A percentile compares a stretch with the other conserved stretches of the same genome.
Conservation (phyloP, 2,888 invertebrate species). For the Baccha elongata region DNA sequence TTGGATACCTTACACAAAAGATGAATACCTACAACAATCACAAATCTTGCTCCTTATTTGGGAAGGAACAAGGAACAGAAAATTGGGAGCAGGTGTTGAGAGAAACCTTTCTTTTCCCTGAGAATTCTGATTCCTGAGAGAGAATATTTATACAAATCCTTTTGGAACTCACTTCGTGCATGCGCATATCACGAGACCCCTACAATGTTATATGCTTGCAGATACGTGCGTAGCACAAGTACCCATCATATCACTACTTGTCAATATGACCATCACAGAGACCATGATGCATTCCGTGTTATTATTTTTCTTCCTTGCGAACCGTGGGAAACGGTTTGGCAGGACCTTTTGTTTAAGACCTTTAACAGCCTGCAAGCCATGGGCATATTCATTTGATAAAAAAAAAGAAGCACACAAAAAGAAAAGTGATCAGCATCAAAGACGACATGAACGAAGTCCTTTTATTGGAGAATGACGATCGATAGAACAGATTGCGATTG, state of each 20-base stretch:
- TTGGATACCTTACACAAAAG: constrained; percentile 47
- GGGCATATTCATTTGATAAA: constrained; percentile 32
- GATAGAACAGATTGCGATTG: constrained; percentile 53
- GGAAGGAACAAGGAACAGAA: constrained; percentile 60
- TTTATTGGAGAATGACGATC: constrained; percentile 48
- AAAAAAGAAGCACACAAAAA: constrained; percentile 20
- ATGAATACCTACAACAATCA: constrained; percentile 7
- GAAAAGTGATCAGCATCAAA: constrained; percentile 36
- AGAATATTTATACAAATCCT: constrained; percentile 50
- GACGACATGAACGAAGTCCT: constrained; percentile 38
- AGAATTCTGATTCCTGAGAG: constrained; percentile 12
- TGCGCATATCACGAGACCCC: constrained; percentile 72
- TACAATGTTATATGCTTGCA: constrained; percentile 29
- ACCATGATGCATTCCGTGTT: constrained; percentile 55
- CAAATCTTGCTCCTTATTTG: constrained; percentile 57
- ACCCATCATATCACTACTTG: constrained; percentile 56
- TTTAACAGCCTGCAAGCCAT: constrained; percentile 45
- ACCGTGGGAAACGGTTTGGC: constrained; percentile 64
- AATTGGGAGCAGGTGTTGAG: constrained; percentile 64
- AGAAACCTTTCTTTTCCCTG: constrained; percentile 35
- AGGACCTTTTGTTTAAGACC: constrained; percentile 37
- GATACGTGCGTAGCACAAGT: constrained; percentile 65
- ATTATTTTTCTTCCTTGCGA: constrained; percentile 46
- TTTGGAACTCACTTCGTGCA: constrained; percentile 66
- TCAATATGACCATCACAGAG: constrained; percentile 44